phyloP scores from a whole-genome alignment of 2,797 vertebrate genomes.

The Pangasius krempfi region DNA sequence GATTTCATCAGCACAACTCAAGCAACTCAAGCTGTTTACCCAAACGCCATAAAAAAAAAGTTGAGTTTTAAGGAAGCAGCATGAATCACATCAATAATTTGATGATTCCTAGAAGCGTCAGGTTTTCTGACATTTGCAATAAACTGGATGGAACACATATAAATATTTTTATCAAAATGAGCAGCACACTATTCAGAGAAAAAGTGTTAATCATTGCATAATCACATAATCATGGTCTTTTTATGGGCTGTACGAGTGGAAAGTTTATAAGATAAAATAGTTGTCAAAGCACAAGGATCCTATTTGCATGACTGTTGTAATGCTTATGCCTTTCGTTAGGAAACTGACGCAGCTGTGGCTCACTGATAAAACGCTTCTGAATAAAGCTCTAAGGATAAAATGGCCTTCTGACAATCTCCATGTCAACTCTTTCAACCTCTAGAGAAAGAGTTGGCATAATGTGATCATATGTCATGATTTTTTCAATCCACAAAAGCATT shows the following conservation, averaged over 20 bases:
- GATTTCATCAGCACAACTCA: background rate
- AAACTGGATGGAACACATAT: background rate
- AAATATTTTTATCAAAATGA: background rate
- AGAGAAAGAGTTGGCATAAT: slow-evolving; percentile 35
- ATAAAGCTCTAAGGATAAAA: slow-evolving; percentile 42
- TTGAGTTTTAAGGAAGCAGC: background rate
- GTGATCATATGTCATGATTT: slow-evolving; percentile 33
- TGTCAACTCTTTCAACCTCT: slow-evolving; percentile 35
- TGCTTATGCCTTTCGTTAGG: background rate
- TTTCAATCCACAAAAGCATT: slow-evolving; percentile 38
- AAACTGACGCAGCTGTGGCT: slow-evolving; percentile 43
- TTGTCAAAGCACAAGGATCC: slow-evolving; percentile 3
- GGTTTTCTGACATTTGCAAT: background rate
- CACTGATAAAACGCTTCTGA: slow-evolving; percentile 24
- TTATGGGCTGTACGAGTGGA: background rate
- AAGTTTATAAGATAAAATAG: slow-evolving; percentile 18
- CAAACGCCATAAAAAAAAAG: background rate
- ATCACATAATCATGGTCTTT: background rate
- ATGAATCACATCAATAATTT: background rate
- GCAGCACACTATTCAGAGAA: background rate
- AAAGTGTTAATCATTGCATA: background rate
- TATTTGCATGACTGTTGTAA: slow-evolving; percentile 21
- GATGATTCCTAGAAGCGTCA: background rate
- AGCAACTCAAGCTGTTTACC: background rate
- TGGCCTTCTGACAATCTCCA: slow-evolving; percentile 34